Conservation (phyloP, 1,140 invertebrate genomes). For the Palaemon carinicauda region DNA sequence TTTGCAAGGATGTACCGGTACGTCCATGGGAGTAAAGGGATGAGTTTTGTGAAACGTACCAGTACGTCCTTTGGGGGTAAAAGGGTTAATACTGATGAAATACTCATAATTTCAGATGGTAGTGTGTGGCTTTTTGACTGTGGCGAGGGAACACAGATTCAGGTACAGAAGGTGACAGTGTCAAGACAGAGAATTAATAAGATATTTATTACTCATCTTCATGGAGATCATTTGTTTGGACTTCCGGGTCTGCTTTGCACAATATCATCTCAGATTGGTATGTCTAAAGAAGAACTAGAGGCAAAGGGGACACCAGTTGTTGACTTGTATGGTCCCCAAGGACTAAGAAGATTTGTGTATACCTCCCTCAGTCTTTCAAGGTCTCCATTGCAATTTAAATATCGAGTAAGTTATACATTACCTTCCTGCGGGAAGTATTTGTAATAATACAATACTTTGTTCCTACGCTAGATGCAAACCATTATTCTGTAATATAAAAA, state of each 20-base stretch:
- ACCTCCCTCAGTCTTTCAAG: slow-evolving; percentile 63
- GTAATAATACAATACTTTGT: no score
- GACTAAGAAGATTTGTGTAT: slow-evolving; percentile 63
- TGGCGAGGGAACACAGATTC: slow-evolving; percentile 68
- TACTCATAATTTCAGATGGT: slow-evolving; percentile 62
- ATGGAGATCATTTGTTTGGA: slow-evolving; percentile 69
- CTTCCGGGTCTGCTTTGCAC: slow-evolving; percentile 68
- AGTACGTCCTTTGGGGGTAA: no score
- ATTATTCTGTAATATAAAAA: no score
- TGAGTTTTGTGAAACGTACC: no score
- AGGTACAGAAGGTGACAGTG: slow-evolving; percentile 65
- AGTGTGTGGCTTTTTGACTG: slow-evolving; percentile 68
- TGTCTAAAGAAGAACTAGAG: slow-evolving; percentile 21
- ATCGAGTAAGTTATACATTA: slow-evolving; percentile 61
- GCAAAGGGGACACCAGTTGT: slow-evolving; percentile 59
- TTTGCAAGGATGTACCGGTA: no score
- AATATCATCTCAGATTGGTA: slow-evolving; percentile 60
- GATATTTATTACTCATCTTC: slow-evolving; percentile 69
- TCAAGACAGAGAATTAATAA: slow-evolving; percentile 66
- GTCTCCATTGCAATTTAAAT: slow-evolving; percentile 64
- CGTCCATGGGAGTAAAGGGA: no score
- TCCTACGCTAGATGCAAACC: no score
- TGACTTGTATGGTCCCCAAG: slow-evolving; percentile 66
- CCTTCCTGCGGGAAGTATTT: no score
- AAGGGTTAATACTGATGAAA: no score